Evolutionary conservation across 2,113 vertebrate genomes (phyloP).

Genomic region (Halichoerus grypus): DNA sequence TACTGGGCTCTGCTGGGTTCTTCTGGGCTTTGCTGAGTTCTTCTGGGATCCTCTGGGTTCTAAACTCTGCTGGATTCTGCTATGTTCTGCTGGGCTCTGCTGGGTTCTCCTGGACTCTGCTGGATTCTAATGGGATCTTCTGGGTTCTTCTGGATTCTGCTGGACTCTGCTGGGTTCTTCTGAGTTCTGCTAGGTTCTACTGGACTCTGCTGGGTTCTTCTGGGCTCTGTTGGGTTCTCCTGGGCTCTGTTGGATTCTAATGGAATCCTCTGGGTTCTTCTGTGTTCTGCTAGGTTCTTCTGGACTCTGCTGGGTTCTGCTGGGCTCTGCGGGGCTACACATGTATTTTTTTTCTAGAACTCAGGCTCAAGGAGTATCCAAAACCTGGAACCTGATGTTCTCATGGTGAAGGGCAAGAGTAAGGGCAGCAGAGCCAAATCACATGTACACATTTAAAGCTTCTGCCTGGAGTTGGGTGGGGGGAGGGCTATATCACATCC

Average conservation of each 20-base stretch:
- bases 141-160: not conserved
- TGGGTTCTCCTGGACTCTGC: not conserved
- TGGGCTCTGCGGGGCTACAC: not conserved
- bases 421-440: not conserved
- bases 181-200: not conserved
- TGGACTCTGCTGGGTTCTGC: not conserved
- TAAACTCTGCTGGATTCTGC: too few species aligned
- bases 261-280: not conserved
- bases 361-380: not conserved
- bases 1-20: not conserved
- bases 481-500: too few species aligned
- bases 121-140: not conserved
- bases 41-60: not conserved
- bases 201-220: not conserved
- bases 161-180: not conserved
- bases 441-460: accelerated
- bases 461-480: not conserved
- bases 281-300: not conserved
- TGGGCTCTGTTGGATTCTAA: not conserved
- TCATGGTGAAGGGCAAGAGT: accelerated
- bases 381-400: accelerated
- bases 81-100: not conserved
- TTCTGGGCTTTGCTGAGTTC: not conserved
- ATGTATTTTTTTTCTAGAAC: not conserved
- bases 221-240: not conserved